Evolutionary conservation across 64 coral and sea anemone species (phyloP).

Genomic region (Porites lutea): DNA sequence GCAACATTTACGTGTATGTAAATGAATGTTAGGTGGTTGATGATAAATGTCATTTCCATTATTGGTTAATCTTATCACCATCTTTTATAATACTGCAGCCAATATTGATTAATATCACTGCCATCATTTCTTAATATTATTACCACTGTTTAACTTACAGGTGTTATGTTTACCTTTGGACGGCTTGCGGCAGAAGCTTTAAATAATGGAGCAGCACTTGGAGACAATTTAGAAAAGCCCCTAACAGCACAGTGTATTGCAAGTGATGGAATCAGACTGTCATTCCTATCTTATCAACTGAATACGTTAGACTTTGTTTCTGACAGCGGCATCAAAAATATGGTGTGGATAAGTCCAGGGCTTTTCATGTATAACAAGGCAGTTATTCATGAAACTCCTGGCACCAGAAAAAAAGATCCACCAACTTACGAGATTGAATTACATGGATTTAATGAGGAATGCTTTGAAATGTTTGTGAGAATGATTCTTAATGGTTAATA

Average conservation of each 20-base stretch:
- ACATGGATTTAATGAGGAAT: constrained; percentile 75
- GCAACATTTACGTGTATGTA: no score
- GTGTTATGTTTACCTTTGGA: constrained; percentile 94
- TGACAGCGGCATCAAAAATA: constrained; percentile 92
- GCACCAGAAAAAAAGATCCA: constrained; percentile 46
- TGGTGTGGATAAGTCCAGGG: constrained; percentile 86
- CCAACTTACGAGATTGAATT: constrained; percentile 58
- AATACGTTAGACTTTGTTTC: constrained; percentile 86
- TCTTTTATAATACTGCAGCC: no score
- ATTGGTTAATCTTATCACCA: no score
- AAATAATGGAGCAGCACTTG: constrained; percentile 54
- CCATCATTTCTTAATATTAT: no score
- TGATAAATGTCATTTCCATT: no score
- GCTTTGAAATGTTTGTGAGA: constrained; percentile 78
- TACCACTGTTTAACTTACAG: constrained; percentile 35
- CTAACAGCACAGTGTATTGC: constrained; percentile 83
- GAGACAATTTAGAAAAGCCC: constrained; percentile 77
- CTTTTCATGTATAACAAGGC: constrained; percentile 74
- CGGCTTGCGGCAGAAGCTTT: constrained; percentile 86
- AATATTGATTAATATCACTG: no score
- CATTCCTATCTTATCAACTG: constrained; percentile 86
- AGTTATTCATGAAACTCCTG: constrained; percentile 57
- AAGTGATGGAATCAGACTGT: constrained; percentile 77
- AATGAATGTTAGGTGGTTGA: no score
- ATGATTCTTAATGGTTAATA: constrained; percentile 71